Evolutionary conservation across 2,888 invertebrate species (phyloP).

Genomic region (Hydriomena furcata): DNA sequence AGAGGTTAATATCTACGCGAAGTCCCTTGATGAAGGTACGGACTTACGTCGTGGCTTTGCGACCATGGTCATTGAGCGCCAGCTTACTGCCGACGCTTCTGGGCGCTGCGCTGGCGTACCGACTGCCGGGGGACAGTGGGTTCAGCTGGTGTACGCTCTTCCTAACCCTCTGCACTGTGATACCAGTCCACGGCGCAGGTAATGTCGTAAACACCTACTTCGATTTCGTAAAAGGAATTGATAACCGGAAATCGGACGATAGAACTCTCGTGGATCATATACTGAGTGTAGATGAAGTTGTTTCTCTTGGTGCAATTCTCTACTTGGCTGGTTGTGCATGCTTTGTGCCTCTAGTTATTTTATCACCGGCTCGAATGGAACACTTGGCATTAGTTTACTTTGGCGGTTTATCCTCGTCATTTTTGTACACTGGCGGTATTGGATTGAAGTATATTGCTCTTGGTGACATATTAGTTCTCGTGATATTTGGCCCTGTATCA

Average conservation of each 20-base stretch:
- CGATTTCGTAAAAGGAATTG: conserved; percentile 97
- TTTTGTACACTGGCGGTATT: conserved; percentile 98
- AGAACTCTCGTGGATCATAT: conserved; percentile 97
- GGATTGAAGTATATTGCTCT: conserved; percentile 97
- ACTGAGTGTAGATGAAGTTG: conserved; percentile 88
- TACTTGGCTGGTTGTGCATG: conserved; percentile 94
- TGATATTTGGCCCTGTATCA: conserved; percentile 97
- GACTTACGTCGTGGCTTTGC: conserved; percentile 93
- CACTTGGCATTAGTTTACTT: conserved; percentile 97
- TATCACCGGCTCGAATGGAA: conserved; percentile 97
- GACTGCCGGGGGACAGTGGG: conserved; percentile 88
- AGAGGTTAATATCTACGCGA: conserved; percentile 55
- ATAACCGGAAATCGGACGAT: conserved; percentile 96
- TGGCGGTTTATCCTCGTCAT: conserved; percentile 96
- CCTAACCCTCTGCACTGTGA: conserved; percentile 92
- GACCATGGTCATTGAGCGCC: conserved; percentile 97
- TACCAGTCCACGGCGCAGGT: conserved; percentile 97
- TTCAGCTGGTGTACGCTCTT: conserved; percentile 92
- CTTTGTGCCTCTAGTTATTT: conserved; percentile 88
- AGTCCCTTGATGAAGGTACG: conserved; percentile 92
- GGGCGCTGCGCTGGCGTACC: conserved; percentile 94
- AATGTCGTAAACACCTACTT: conserved; percentile 98
- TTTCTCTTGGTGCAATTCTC: conserved; percentile 93
- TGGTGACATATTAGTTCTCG: conserved; percentile 95
- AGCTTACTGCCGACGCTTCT: conserved; percentile 95